Evolutionary conservation across 2,113 vertebrate species (phyloP).

Genomic region (Peromyscus polionotus): DNA sequence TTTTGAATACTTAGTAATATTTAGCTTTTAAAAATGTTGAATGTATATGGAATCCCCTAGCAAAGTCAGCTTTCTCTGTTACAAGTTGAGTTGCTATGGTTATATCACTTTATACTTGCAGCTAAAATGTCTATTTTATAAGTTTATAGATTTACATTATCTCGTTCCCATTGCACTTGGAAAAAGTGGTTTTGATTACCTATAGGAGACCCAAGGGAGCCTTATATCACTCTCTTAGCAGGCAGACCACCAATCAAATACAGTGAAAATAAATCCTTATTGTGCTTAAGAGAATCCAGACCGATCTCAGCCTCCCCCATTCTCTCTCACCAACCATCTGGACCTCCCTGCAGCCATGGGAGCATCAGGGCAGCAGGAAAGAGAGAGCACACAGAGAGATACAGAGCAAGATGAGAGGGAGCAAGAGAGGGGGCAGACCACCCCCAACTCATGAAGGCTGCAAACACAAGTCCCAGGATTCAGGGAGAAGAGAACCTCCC

Average conservation of each 20-base stretch:
- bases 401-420: neutral
- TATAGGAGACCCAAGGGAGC: constrained; percentile 65
- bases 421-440: neutral
- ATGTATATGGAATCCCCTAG: constrained; percentile 75
- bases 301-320: constrained; percentile 2
- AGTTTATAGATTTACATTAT: constrained; percentile 72
- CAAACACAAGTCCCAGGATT: neutral
- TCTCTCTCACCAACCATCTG: constrained; percentile 64
- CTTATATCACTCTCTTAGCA: constrained; percentile 35
- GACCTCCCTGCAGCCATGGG: neutral
- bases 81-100: constrained; percentile 80
- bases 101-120: constrained; percentile 74
- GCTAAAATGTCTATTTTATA: constrained; percentile 75
- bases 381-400: neutral
- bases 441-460: neutral
- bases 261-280: constrained; percentile 58
- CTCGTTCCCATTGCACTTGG: constrained; percentile 69
- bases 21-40: constrained; percentile 78
- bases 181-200: constrained; percentile 72
- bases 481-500: neutral
- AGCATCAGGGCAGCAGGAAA: neutral
- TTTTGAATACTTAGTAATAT: constrained; percentile 52
- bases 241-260: constrained; percentile 61
- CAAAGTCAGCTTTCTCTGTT: constrained; percentile 77
- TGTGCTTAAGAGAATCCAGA: constrained; percentile 11